Percentiles rank a stretch among this genome's conserved stretches.
phyloP scores from a whole-genome alignment of 2,797 vertebrate species.

The Sebastiscus albofasciatus region DNA sequence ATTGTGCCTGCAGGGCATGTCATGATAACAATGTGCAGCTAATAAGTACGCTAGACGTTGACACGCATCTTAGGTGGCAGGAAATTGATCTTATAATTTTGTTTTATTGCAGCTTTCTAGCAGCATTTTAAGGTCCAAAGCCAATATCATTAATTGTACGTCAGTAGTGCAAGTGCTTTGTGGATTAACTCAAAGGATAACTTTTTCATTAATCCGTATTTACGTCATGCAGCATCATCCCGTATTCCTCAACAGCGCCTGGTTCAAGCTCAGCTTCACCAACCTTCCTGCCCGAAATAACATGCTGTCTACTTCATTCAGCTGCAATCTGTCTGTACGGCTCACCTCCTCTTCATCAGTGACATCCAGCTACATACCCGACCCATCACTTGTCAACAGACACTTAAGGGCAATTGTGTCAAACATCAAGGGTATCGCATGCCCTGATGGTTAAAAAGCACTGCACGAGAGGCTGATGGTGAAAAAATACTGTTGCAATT shows the following conservation, averaged over 20 bases:
- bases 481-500: background rate
- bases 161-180: background rate
- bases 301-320: background rate
- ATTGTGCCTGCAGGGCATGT: background rate
- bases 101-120: no score
- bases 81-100: no score
- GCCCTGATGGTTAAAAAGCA: background rate
- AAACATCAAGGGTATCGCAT: background rate
- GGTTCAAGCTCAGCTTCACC: background rate
- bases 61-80: no score
- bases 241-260: background rate
- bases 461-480: background rate
- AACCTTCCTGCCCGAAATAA: background rate
- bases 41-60: no score
- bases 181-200: background rate
- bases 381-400: conserved; percentile 28
- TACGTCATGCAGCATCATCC: background rate
- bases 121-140: no score
- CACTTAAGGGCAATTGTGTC: conserved; percentile 27
- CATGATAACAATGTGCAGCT: background rate
- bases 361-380: conserved; percentile 5
- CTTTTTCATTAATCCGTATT: background rate
- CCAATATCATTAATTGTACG: background rate
- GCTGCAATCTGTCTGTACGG: background rate
- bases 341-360: conserved; percentile 3